phyloP scores from a whole-genome alignment of 2,797 vertebrate species.

The Benthosema pterotum region DNA sequence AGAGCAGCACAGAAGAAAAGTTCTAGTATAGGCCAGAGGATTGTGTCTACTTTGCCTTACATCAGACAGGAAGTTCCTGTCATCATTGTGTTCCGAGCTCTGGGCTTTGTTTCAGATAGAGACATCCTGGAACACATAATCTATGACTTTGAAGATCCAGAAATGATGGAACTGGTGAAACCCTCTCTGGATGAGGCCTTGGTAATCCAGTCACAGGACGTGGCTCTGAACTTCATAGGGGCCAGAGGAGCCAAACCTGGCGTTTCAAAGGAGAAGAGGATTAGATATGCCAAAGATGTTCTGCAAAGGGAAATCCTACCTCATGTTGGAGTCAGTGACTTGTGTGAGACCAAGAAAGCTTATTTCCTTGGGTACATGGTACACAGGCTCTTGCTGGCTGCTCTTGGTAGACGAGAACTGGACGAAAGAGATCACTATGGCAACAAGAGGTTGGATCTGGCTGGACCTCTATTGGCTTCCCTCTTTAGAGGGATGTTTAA shows the following conservation, averaged over 20 bases:
- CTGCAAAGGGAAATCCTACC: constrained; percentile 98
- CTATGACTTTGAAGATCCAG: constrained; percentile 98
- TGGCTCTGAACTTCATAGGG: constrained; percentile 96
- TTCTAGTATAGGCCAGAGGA: constrained; percentile 96
- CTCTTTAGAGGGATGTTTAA: constrained; percentile 99
- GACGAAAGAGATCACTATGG: constrained; percentile 99
- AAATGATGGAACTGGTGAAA: constrained; percentile 99
- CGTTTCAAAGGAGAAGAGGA: constrained; percentile 96
- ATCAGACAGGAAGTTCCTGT: constrained; percentile 98
- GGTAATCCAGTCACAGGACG: constrained; percentile 98
- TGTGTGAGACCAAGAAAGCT: constrained; percentile 98
- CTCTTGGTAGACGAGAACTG: constrained; percentile 92
- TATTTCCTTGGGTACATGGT: constrained; percentile 99
- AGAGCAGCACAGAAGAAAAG: constrained; percentile 96
- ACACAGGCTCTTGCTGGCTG: constrained; percentile 91
- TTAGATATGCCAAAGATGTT: constrained; percentile 98
- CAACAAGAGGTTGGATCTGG: constrained; percentile 97
- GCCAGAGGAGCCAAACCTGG: constrained; percentile 97
- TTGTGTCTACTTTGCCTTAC: constrained; percentile 95
- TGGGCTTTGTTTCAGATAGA: constrained; percentile 96
- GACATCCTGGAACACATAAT: constrained; percentile 99
- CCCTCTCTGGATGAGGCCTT: constrained; percentile 97
- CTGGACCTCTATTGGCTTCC: constrained; percentile 93
- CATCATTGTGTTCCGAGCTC: constrained; percentile 95
- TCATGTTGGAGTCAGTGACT: constrained; percentile 97